Base-by-base conservation (phyloP, 2,888 invertebrate genomes). In the Nomada ruficornis region DNA sequence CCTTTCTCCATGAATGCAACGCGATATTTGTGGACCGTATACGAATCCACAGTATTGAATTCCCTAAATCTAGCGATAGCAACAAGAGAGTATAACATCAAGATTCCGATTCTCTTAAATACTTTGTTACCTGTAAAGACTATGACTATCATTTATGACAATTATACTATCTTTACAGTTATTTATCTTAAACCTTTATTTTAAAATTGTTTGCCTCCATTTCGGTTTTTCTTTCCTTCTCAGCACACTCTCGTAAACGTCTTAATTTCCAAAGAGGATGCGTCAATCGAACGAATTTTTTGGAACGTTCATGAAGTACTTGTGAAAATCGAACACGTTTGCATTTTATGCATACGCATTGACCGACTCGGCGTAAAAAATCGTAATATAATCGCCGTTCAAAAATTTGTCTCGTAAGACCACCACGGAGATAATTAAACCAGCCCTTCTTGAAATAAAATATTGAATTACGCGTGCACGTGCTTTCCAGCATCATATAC, bases 261-360 rank as follows among this genome's bases (percentile, higher is more conserved):
- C 23, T 18, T 5, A 5, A n/a, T 9, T 13, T 11, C 36, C 18
- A 15, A 60, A 18, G 4, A 13, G 20, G 23, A 2, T 26, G 23
- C 36, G 13, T n/a, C 13, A 59, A 64, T 44, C 23, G 23, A 36
- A 50, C 23, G 18, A 36, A 50, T n/a, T 44, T 10, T 23, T 55
- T 42, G 42, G 42, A 20, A 26, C 20, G 26, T 44, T 13, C 20
- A 29, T n/a, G 23, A 47, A 36, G 47, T 3, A 47, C 55, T 55
- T 44, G 29, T n/a, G 62, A 62, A 44, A 47, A 75, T 29, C 29
- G 54, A 62, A 54, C 62, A 70, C 29, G 63, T 52, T 54, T 70
- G 44, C 54, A 52, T 20, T 23, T 50, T 57, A 52, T 11, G 26
- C 20, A 26, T 42, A 62, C n/a, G 4, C 29, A 4, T 15, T 20